phyloP scores from a whole-genome alignment of 1,140 invertebrate species.

The Meteorus sp. region DNA sequence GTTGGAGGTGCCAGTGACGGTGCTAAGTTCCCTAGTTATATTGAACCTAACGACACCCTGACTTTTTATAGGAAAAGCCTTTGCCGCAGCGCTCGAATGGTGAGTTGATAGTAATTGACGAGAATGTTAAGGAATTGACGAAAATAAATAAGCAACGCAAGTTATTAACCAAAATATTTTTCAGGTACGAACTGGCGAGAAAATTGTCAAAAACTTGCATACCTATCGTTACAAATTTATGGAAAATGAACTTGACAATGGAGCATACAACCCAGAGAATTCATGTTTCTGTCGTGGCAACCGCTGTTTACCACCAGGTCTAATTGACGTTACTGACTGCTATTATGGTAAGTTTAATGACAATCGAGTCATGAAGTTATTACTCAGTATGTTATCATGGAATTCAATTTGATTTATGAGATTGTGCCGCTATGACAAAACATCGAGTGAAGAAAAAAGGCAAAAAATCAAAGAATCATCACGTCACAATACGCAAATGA shows the following conservation, averaged over 20 bases:
- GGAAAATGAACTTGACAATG: constrained; percentile 76
- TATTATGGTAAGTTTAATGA: constrained; percentile 69
- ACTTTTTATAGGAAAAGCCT: constrained; percentile 82
- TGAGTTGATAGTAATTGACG: constrained; percentile 53
- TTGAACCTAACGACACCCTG: constrained; percentile 69
- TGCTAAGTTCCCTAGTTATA: constrained; percentile 76
- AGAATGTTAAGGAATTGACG: too few relatives aligned
- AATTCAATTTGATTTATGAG: background rate
- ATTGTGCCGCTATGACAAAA: background rate
- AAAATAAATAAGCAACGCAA: background rate
- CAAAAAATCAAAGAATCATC: constrained; percentile 4
- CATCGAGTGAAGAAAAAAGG: too few relatives aligned
- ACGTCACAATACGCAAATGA: too few relatives aligned
- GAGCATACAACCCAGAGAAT: constrained; percentile 68
- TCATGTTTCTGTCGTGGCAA: constrained; percentile 76
- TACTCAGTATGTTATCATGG: constrained; percentile 5
- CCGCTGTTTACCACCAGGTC: constrained; percentile 68
- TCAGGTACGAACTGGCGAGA: constrained; percentile 65
- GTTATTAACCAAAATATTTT: constrained; percentile 35
- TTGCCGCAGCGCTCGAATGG: constrained; percentile 74
- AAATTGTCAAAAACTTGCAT: constrained; percentile 61
- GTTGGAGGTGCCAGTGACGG: constrained; percentile 81
- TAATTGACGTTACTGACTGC: constrained; percentile 78
- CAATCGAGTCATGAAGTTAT: constrained; percentile 8
- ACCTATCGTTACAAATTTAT: constrained; percentile 72